Evolutionary conservation across 1,140 invertebrate genomes (phyloP).

Genomic region (Atopsyche davidsoni): DNA sequence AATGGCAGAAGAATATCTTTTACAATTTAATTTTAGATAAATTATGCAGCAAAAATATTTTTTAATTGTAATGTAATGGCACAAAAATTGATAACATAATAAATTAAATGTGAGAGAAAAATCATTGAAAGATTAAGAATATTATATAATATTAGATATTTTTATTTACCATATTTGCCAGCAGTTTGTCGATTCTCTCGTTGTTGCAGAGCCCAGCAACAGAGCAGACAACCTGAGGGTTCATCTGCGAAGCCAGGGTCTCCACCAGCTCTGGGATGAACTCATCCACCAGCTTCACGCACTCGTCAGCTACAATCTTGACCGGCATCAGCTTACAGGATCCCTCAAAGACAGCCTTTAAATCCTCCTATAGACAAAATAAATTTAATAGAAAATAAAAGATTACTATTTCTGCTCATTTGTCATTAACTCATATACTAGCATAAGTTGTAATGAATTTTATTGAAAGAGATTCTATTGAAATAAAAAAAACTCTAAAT

Average conservation of each 20-base stretch:
- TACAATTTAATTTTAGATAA: no score
- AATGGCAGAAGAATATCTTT: no score
- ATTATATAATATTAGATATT: no score
- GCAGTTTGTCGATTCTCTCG: constrained; percentile 59
- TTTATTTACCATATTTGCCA: constrained; percentile 52
- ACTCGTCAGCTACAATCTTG: constrained; percentile 70
- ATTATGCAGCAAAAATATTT: no score
- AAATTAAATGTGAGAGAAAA: no score
- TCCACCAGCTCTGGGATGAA: constrained; percentile 85
- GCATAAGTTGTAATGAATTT: neutral
- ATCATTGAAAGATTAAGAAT: no score
- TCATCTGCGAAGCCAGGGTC: constrained; percentile 79
- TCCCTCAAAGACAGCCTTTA: constrained; percentile 84
- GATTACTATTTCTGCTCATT: no score
- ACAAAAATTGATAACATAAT: no score
- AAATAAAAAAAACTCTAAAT: neutral
- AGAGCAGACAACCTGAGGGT: constrained; percentile 77
- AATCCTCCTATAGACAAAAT: constrained; percentile 58
- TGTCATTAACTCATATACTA: no score
- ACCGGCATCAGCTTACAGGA: constrained; percentile 78
- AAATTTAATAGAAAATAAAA: constrained; percentile 6
- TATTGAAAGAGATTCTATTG: constrained; percentile 2
- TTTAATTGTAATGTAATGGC: no score
- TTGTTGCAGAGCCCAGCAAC: constrained; percentile 86
- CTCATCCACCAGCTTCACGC: constrained; percentile 73